These are phyloP conservation scores for Halocynthia aurantium DNA, from an alignment of 23 tunicate genomes.

Conservation along the genomic window DNA sequence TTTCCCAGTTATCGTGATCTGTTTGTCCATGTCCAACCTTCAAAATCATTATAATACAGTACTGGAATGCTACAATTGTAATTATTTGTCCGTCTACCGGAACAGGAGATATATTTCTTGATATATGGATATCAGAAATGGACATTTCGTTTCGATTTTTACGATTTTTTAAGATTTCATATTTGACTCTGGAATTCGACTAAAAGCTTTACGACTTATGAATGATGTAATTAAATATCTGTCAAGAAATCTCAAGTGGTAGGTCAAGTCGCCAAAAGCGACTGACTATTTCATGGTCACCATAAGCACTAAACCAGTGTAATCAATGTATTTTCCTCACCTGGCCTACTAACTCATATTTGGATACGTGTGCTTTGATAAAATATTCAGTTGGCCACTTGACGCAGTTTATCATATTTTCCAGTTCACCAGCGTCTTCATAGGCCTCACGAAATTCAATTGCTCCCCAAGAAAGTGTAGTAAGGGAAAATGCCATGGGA, in stretches of 20 bases:
- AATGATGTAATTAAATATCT: too few species aligned
- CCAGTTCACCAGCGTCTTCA: conserved; percentile 50
- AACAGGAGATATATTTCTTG: too few species aligned
- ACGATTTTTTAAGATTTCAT: too few species aligned
- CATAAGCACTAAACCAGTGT: too few species aligned
- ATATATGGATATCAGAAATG: too few species aligned
- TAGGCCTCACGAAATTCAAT: conserved; percentile 69
- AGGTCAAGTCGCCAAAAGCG: too few species aligned
- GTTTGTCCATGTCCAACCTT: conserved; percentile 40
- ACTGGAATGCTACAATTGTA: too few species aligned
- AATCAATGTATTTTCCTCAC: conserved; percentile 9
- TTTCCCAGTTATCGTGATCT: conserved; percentile 45
- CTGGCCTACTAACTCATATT: conserved; percentile 76
- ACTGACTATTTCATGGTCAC: too few species aligned
- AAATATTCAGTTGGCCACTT: conserved; percentile 92
- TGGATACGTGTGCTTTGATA: conserved; percentile 71
- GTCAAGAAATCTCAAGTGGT: too few species aligned
- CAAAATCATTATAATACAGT: conserved; percentile 1
- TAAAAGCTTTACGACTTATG: too few species aligned
- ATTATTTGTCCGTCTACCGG: background rate
- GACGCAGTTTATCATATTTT: conserved; percentile 28
- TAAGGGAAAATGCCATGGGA: conserved; percentile 92
- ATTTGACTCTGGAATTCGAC: too few species aligned
- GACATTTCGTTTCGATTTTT: too few species aligned
- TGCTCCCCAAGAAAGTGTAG: conserved; percentile 88